A percentile compares a stretch with the other conserved stretches of the same genome.
Evolutionary conservation across 30 jellyfish, hydroid and myxozoan genomes (phyloP).

Genomic region (Aurelia sp.): DNA sequence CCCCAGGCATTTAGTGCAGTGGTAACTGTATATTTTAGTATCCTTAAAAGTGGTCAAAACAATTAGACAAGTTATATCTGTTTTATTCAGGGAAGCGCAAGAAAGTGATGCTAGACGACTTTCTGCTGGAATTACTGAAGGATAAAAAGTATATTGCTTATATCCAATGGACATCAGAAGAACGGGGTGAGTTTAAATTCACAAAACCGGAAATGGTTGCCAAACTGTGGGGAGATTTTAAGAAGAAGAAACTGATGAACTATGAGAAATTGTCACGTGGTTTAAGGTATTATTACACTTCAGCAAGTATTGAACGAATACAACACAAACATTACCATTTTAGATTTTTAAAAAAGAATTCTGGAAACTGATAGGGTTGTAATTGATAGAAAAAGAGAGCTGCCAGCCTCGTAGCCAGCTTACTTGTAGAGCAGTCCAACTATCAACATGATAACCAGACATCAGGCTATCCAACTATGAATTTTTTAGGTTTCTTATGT

Average conservation of each 20-base stretch:
- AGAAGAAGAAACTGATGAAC: slow-evolving; percentile 47
- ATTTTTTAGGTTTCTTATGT: too few relatives aligned
- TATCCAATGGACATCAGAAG: slow-evolving; percentile 73
- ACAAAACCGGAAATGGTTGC: slow-evolving; percentile 74
- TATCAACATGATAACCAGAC: too few relatives aligned
- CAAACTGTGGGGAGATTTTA: slow-evolving; percentile 62
- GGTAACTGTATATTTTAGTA: too few relatives aligned
- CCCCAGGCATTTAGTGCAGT: too few relatives aligned
- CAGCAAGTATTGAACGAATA: slow-evolving; percentile 36
- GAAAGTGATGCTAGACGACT: slow-evolving; percentile 64
- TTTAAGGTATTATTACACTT: slow-evolving; percentile 50
- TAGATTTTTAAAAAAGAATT: slow-evolving; percentile 28
- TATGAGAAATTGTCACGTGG: slow-evolving; percentile 66
- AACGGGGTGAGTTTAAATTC: slow-evolving; percentile 53
- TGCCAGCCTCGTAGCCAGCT: too few relatives aligned
- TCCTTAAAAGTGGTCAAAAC: too few relatives aligned
- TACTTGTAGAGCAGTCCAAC: too few relatives aligned
- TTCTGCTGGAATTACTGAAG: slow-evolving; percentile 45
- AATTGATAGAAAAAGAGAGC: too few relatives aligned
- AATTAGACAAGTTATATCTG: too few relatives aligned
- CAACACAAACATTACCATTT: slow-evolving; percentile 59
- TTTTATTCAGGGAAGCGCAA: background rate
- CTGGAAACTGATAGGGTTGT: too few relatives aligned
- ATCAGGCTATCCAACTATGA: too few relatives aligned
- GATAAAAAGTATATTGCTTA: slow-evolving; percentile 44